Base-by-base conservation (phyloP, 2,888 invertebrate species). In the Troglohyphantes excavatus region DNA sequence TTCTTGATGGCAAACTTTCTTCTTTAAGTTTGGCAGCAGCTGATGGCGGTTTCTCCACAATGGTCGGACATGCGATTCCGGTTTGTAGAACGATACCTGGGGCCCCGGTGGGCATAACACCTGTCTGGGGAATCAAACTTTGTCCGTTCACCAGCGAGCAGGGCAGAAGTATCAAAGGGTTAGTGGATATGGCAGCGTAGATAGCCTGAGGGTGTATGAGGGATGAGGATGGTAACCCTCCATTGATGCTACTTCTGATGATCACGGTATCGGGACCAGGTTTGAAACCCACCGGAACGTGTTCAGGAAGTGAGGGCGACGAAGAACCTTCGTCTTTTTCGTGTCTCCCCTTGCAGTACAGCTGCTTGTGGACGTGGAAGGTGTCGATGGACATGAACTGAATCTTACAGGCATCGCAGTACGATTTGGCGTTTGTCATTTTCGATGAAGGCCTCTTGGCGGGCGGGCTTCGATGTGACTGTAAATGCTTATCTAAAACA, bases 341-440 rank as follows among this genome's bases (percentile, higher is more conserved):
- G 53, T 92, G 92, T 19, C 92, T 65, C 0, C 91, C 91, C 68
- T 91, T 97, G 94, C 98, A 98, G 93, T 98, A 98, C 93, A 97
- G 97, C 92, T 96, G 95, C 94, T 98, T 98, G 94, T 99, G 98
- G 26, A 98, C 98, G 91, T 97, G 95, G 26, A 89, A 98, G 0
- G 98, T 98, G 94, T 97, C 98, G 90, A 97, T 95, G 3, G 98
- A 98, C 92, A 96, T 97, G 94, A 98, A 98, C 93, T 97, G 96
- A 92, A 99, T 99, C 94, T 98, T 98, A 94, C 98, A 99, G 93
- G 98, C 97, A 82, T 96, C 95, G 93, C 98, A 98, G 94, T 98
- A 98, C 92, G 98, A 73, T 27, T 82, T 81, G 13, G 91, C 61
- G 88, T 92, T 53, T 2, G 82, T 76, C 29, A 75, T 59, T 19